phyloP scores from a whole-genome alignment of 2,888 invertebrate genomes.

The Ecdyonurus torrentis region DNA sequence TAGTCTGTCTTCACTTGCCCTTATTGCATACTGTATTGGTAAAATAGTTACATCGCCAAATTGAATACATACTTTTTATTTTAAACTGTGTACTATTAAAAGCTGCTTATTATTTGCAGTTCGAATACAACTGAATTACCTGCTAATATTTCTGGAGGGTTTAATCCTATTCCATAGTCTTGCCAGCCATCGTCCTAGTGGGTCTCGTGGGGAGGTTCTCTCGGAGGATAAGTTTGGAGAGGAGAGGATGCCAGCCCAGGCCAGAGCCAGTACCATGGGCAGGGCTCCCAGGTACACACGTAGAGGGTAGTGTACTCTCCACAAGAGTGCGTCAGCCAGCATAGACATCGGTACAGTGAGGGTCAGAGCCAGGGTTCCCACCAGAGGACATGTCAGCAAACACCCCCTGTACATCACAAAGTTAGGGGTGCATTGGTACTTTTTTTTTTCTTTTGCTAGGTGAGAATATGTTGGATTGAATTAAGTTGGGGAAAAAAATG shows the following conservation, averaged over 20 bases:
- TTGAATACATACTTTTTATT: too few relatives aligned
- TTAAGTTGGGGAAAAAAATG: too few relatives aligned
- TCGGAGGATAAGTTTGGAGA: conserved; percentile 3
- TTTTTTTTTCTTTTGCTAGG: too few relatives aligned
- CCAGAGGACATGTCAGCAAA: conserved; percentile 78
- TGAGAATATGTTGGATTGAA: too few relatives aligned
- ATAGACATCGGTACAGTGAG: conserved; percentile 80
- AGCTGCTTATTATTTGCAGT: too few relatives aligned
- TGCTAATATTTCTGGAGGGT: not conserved
- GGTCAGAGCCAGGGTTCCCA: conserved; percentile 73
- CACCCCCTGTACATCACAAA: conserved; percentile 65
- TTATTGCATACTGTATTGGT: too few relatives aligned
- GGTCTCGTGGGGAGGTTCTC: not conserved
- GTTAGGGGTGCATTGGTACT: too few relatives aligned
- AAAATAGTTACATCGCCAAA: too few relatives aligned
- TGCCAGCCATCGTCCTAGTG: not conserved
- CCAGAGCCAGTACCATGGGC: conserved; percentile 59
- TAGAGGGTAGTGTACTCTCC: conserved; percentile 45
- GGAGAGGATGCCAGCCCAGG: conserved; percentile 39
- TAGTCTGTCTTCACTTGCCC: too few relatives aligned
- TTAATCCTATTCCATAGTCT: not conserved
- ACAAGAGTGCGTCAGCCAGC: conserved; percentile 61
- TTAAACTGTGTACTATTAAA: too few relatives aligned
- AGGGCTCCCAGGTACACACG: conserved; percentile 62
- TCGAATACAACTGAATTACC: not conserved